phyloP scores from a whole-genome alignment of 1,140 invertebrate species.

The Drosophila hydei region DNA sequence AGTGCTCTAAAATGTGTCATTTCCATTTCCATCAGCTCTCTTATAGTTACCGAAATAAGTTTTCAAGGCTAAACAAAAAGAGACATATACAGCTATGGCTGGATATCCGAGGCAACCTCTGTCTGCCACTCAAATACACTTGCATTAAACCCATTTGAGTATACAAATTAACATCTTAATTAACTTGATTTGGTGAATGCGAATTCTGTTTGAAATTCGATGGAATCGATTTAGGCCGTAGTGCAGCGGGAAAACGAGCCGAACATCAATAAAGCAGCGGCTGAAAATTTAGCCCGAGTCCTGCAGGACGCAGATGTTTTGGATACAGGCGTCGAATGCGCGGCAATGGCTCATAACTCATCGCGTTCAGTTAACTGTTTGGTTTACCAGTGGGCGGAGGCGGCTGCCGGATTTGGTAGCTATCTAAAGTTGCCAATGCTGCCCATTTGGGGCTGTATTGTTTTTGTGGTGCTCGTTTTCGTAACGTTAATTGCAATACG shows the following conservation, averaged over 20 bases:
- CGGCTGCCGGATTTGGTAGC: conserved; percentile 17
- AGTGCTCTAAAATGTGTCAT: too few relatives aligned
- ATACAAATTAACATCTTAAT: not conserved
- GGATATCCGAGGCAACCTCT: too few relatives aligned
- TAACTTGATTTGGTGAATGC: not conserved
- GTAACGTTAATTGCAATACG: conserved; percentile 78
- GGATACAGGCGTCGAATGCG: conserved; percentile 26
- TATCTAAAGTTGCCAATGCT: conserved; percentile 15
- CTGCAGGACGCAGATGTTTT: conserved; percentile 36
- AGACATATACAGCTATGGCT: too few relatives aligned
- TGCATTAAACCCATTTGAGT: too few relatives aligned
- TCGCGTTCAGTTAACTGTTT: conserved; percentile 61
- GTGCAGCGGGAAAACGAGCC: conserved; percentile 26
- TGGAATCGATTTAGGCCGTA: conserved; percentile 63
- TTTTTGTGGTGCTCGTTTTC: conserved; percentile 65
- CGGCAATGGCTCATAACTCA: conserved; percentile 66
- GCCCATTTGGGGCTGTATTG: conserved; percentile 63
- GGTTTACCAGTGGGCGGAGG: conserved; percentile 23
- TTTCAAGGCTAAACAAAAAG: too few relatives aligned
- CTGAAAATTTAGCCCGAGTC: not conserved
- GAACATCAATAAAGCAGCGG: conserved; percentile 2
- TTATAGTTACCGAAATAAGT: too few relatives aligned
- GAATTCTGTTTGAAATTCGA: too few relatives aligned
- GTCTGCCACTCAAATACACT: too few relatives aligned
- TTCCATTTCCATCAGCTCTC: too few relatives aligned